phyloP scores from a whole-genome alignment of 2,113 vertebrate species.

The Oreochromis aureus region DNA sequence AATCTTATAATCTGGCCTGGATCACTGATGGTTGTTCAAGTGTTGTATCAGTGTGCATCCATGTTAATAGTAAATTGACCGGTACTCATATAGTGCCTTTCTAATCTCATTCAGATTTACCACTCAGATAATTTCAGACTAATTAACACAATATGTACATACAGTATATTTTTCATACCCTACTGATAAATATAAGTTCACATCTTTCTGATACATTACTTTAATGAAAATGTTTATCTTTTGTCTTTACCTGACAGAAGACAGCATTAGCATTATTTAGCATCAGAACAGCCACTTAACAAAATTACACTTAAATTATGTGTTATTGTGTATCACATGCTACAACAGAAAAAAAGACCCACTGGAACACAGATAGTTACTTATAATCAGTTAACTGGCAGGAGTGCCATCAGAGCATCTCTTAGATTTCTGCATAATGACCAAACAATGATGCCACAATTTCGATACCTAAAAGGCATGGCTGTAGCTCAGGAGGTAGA shows the following conservation, averaged over 20 bases:
- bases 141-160: not conserved
- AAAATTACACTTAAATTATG: not conserved
- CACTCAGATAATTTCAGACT: not conserved
- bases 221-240: not conserved
- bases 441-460: not conserved
- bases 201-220: not conserved
- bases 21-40: not conserved
- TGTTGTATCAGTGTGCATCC: not conserved
- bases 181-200: not conserved
- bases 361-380: no score
- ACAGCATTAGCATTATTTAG: not conserved
- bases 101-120: not conserved
- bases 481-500: no score
- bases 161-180: not conserved
- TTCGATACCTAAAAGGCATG: not conserved
- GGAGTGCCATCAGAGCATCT: not conserved
- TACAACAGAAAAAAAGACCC: no score
- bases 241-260: not conserved
- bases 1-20: not conserved
- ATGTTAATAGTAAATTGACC: not conserved
- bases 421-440: not conserved
- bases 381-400: no score
- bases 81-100: not conserved
- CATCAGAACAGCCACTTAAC: not conserved
- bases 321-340: no score